Conservation (phyloP, 1,140 invertebrate genomes). For the Lepidotrigona ventralis region DNA sequence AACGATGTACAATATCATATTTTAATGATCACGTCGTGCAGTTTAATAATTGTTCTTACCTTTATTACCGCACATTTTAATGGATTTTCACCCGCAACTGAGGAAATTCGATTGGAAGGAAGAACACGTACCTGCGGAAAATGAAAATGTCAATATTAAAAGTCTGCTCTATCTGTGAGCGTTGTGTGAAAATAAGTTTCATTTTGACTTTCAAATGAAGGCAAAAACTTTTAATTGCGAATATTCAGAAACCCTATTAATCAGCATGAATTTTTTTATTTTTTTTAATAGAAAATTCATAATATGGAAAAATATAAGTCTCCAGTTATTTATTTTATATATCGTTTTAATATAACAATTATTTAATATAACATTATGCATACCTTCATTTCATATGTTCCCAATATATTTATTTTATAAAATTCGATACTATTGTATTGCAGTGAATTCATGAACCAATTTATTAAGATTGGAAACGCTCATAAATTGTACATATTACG, state of each 20-base stretch:
- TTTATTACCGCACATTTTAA: not conserved
- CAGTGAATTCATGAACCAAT: not conserved
- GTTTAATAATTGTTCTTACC: not conserved
- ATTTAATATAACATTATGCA: not conserved
- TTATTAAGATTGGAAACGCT: not conserved
- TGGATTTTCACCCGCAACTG: not conserved
- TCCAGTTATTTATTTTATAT: not conserved
- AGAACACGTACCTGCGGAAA: not conserved
- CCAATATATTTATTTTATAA: not conserved
- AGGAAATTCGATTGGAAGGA: not conserved
- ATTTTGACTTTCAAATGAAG: not conserved
- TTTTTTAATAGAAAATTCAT: not conserved
- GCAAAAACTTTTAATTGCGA: not conserved
- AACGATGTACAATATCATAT: not conserved
- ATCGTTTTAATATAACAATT: not conserved
- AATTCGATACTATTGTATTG: not conserved
- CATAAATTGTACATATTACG: not conserved
- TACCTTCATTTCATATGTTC: not conserved
- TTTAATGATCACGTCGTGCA: not conserved
- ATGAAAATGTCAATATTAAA: not conserved
- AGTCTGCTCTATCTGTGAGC: too few species aligned
- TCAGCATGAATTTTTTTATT: too few species aligned
- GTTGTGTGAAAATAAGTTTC: not conserved
- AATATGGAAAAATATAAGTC: not conserved
- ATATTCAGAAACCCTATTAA: too few species aligned